Evolutionary conservation across 2,113 vertebrate genomes (phyloP).

Genomic region (Vombatus ursinus): DNA sequence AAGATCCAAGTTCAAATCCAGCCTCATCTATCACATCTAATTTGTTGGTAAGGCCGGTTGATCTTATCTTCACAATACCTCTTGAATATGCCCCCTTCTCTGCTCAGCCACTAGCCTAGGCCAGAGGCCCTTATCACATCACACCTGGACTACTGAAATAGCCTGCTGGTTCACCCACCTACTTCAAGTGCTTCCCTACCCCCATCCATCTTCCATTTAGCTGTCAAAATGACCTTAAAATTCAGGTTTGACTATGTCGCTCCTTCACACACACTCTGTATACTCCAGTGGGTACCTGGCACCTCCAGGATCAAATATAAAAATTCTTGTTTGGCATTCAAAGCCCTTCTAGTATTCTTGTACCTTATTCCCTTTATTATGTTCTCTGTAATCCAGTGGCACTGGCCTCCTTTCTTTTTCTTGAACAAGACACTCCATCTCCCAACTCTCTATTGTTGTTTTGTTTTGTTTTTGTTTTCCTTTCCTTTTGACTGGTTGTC

Average conservation of each 20-base stretch:
- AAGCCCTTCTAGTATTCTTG: not conserved
- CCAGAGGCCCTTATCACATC: not conserved
- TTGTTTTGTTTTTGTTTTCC: not conserved
- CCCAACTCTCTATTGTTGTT: not conserved
- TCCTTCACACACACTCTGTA: not conserved
- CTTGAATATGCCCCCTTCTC: not conserved
- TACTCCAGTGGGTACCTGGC: not conserved
- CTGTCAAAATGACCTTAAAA: not conserved
- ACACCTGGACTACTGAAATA: not conserved
- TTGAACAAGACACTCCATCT: not conserved
- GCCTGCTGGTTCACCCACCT: not conserved
- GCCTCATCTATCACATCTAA: not conserved
- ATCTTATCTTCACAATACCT: not conserved
- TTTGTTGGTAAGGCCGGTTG: not conserved
- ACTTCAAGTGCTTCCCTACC: not conserved
- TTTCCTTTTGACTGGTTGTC: not conserved
- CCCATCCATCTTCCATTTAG: not conserved
- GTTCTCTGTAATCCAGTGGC: not conserved
- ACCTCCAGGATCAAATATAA: not conserved
- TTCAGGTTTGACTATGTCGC: not conserved
- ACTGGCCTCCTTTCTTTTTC: not conserved
- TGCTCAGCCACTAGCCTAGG: not conserved
- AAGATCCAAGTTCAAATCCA: not conserved
- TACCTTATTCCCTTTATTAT: not conserved
- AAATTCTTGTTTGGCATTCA: not conserved